phyloP scores from a whole-genome alignment of 2,797 vertebrate genomes.

The Erpetoichthys calabaricus region DNA sequence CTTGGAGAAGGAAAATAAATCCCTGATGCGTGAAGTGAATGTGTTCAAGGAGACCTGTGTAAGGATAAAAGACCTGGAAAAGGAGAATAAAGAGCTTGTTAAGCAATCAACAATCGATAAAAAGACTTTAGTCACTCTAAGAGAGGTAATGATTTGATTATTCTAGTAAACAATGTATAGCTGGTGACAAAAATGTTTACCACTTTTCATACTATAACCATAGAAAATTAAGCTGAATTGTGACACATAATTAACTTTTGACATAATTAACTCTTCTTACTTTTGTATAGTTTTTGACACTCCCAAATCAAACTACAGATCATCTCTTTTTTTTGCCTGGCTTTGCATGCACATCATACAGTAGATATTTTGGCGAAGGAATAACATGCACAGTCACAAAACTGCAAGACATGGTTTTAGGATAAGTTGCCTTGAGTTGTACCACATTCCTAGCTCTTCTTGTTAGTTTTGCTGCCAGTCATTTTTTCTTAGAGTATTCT shows the following conservation, averaged over 20 bases:
- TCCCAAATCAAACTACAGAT: no score
- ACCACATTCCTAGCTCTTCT: no score
- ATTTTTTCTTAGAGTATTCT: no score
- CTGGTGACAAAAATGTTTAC: no score
- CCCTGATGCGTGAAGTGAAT: slow-evolving; percentile 76
- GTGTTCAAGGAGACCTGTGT: slow-evolving; percentile 76
- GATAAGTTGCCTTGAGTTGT: no score
- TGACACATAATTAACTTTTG: background rate
- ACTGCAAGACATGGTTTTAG: no score
- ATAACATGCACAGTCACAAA: no score
- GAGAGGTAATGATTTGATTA: slow-evolving; percentile 65
- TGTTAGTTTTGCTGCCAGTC: no score
- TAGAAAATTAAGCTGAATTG: background rate
- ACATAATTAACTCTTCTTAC: background rate
- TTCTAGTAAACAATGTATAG: background rate
- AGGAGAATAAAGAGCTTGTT: slow-evolving; percentile 84
- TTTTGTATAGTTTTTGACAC: background rate
- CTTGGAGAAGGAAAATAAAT: slow-evolving; percentile 88
- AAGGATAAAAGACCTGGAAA: slow-evolving; percentile 81
- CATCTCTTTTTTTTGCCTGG: no score
- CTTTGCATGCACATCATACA: no score
- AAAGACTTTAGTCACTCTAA: slow-evolving; percentile 77
- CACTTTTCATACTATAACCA: no score
- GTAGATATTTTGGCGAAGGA: no score
- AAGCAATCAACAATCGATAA: slow-evolving; percentile 86